Evolutionary conservation across 2,888 invertebrate genomes (phyloP).

Genomic region (Campoletis raptor): DNA sequence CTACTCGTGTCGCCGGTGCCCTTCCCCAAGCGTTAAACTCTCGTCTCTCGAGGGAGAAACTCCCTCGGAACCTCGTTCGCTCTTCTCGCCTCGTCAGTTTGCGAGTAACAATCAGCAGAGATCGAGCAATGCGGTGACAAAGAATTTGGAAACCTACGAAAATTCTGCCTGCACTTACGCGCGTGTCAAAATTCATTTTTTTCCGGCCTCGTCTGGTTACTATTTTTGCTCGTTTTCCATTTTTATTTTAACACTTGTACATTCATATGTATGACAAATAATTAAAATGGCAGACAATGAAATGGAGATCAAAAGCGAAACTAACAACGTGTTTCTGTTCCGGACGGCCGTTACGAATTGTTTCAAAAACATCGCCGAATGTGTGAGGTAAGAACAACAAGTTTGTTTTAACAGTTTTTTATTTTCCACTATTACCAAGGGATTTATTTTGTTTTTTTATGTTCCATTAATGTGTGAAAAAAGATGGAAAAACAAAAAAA

Average conservation of each 20-base stretch:
- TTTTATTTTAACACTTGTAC: not conserved
- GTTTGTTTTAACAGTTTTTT: not conserved
- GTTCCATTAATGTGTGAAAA: not conserved
- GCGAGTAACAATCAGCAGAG: constrained; percentile 34
- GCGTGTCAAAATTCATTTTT: constrained; percentile 22
- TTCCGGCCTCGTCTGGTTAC: not conserved
- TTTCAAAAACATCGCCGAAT: constrained; percentile 76
- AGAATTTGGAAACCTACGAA: constrained; percentile 12
- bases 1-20: constrained; percentile 3
- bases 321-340: constrained; percentile 76
- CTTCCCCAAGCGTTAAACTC: constrained; percentile 36
- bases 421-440: not conserved
- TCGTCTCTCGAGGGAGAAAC: no score
- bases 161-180: constrained; percentile 4
- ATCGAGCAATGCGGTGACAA: constrained; percentile 43
- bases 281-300: constrained; percentile 47
- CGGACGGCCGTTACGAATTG: constrained; percentile 74
- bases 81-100: constrained; percentile 35
- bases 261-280: not conserved
- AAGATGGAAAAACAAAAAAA: not conserved
- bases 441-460: not conserved
- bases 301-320: constrained; percentile 50
- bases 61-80: not conserved
- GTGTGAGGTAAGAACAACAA: constrained; percentile 77
- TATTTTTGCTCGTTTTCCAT: not conserved